These are phyloP conservation scores for Pocillopora meandrina DNA, from an alignment of 92 coral and sea anemone species.

Conservation along the genomic window DNA sequence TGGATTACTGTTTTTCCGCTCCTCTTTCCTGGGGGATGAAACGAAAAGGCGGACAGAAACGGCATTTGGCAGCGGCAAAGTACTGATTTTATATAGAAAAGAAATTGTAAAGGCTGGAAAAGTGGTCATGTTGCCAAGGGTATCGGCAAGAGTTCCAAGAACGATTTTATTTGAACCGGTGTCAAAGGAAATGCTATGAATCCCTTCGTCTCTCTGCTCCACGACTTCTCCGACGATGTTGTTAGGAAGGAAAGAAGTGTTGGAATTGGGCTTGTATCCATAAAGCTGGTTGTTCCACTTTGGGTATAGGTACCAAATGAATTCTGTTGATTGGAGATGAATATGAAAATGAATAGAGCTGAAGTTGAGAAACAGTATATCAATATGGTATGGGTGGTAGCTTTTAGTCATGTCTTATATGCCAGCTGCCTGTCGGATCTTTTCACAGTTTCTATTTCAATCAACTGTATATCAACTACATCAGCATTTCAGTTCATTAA, in stretches of 20 bases:
- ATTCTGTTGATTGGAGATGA: background rate
- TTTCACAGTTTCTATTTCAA: too few species aligned
- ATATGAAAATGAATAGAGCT: background rate
- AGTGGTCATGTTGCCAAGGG: background rate
- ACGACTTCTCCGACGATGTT: background rate
- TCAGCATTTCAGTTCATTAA: too few species aligned
- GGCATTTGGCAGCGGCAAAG: background rate
- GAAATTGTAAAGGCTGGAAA: conserved; percentile 1
- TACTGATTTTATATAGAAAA: background rate
- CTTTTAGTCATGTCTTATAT: too few species aligned
- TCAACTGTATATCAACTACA: too few species aligned
- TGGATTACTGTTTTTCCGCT: background rate
- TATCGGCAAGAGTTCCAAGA: background rate
- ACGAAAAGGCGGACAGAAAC: background rate
- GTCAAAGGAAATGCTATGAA: background rate
- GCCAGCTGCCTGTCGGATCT: too few species aligned
- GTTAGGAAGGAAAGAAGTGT: background rate
- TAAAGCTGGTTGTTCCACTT: background rate
- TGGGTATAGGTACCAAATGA: background rate
- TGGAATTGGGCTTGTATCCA: background rate
- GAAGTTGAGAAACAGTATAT: background rate
- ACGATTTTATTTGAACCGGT: background rate
- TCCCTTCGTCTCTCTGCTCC: background rate
- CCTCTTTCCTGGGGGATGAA: background rate
- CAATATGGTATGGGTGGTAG: too few species aligned